phyloP scores from a whole-genome alignment of 92 coral and sea anemone species.

The Palythoa heliodiscus region DNA sequence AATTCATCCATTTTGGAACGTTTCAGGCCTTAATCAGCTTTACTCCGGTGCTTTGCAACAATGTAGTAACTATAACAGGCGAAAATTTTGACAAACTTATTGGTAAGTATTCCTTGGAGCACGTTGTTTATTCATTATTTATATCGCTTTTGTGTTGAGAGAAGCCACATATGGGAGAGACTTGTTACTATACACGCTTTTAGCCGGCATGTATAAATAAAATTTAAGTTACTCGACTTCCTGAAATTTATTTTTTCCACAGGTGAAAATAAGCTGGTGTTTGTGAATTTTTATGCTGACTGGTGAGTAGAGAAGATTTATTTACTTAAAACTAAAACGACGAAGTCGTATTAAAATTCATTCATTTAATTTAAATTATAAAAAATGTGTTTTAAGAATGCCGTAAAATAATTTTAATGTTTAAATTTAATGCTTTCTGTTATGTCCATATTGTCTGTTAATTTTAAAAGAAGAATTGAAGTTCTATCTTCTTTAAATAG shows the following conservation, averaged over 20 bases:
- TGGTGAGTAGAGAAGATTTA: constrained; percentile 64
- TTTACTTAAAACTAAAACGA: too few relatives aligned
- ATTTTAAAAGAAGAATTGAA: too few relatives aligned
- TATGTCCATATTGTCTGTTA: too few relatives aligned
- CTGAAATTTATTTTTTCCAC: constrained; percentile 38
- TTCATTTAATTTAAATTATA: too few relatives aligned
- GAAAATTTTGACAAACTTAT: constrained; percentile 75
- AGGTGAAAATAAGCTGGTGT: constrained; percentile 83
- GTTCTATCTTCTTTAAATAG: too few relatives aligned
- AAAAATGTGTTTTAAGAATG: too few relatives aligned
- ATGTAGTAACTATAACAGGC: constrained; percentile 66
- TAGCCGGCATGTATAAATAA: neutral
- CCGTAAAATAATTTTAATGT: too few relatives aligned
- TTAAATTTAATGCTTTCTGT: too few relatives aligned
- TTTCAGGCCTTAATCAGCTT: constrained; percentile 66
- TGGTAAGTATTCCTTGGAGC: constrained; percentile 55
- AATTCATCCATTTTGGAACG: neutral
- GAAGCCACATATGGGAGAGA: neutral
- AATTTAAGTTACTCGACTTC: neutral
- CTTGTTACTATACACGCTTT: neutral
- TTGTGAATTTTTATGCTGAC: constrained; percentile 97
- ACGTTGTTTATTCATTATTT: constrained; percentile 41
- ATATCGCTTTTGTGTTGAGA: constrained; percentile 38
- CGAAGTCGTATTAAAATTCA: too few relatives aligned
- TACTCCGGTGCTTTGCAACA: constrained; percentile 50